Evolutionary conservation across 2,113 vertebrate species (phyloP).

Genomic region (Oreotragus oreotragus): DNA sequence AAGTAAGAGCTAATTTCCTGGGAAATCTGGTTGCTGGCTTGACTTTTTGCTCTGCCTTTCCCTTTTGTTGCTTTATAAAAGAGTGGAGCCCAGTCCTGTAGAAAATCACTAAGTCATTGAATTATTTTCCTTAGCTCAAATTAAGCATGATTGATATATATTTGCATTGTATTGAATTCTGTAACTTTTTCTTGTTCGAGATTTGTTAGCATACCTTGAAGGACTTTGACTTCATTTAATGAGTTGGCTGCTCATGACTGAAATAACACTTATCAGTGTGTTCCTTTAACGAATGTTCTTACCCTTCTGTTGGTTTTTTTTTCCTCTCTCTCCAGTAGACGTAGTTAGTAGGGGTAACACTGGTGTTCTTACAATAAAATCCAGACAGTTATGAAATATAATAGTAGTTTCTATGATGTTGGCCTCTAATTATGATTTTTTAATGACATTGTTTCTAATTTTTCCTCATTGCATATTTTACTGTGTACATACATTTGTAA

Average conservation of each 20-base stretch:
- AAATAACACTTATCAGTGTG: neutral
- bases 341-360: neutral
- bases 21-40: conserved; percentile 46
- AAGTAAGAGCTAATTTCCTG: conserved; percentile 40
- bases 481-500: neutral
- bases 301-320: neutral
- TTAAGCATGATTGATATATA: conserved; percentile 11
- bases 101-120: conserved; percentile 50
- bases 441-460: neutral
- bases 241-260: neutral
- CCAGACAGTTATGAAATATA: neutral
- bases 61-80: conserved; percentile 45
- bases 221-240: conserved; percentile 8
- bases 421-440: neutral
- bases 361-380: conserved; percentile 14
- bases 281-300: conserved; percentile 25
- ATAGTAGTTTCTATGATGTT: conserved; percentile 13
- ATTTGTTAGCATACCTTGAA: conserved; percentile 28
- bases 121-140: conserved; percentile 14
- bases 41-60: conserved; percentile 33
- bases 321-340: neutral
- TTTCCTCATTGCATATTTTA: conserved; percentile 20
- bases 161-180: conserved; percentile 12
- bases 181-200: conserved; percentile 42
- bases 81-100: conserved; percentile 23